Conservation (phyloP, 2,888 invertebrate genomes). For the Troides aeacus region DNA sequence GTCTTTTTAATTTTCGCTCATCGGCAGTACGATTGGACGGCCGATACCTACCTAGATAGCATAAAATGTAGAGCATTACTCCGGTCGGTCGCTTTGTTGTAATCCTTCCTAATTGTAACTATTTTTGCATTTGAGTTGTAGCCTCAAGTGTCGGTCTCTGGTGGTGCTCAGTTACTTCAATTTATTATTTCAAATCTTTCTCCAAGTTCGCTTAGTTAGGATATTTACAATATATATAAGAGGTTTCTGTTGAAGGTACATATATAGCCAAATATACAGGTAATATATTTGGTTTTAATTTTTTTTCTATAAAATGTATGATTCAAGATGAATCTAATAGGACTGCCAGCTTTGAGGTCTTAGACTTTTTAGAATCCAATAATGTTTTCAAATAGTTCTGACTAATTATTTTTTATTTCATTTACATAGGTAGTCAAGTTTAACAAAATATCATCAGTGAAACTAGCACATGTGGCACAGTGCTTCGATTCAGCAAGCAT, state of each 20-base stretch:
- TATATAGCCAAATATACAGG: neutral
- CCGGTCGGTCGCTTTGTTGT: constrained; percentile 48
- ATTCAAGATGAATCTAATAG: neutral
- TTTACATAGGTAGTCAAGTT: constrained; percentile 47
- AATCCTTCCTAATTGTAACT: constrained; percentile 36
- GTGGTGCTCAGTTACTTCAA: constrained; percentile 31
- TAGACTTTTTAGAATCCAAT: neutral
- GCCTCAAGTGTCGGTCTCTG: constrained; percentile 4
- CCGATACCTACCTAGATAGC: constrained; percentile 63
- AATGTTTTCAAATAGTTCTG: neutral
- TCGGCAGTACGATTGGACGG: constrained; percentile 56
- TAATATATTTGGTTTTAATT: neutral
- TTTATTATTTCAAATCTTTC: constrained; percentile 26
- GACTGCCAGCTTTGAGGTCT: neutral
- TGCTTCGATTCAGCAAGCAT: constrained; percentile 92
- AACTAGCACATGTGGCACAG: constrained; percentile 48
- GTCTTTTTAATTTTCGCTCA: constrained; percentile 60
- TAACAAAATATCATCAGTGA: constrained; percentile 47
- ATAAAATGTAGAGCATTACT: constrained; percentile 58
- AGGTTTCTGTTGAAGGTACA: neutral
- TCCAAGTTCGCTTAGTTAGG: neutral
- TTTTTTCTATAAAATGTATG: neutral
- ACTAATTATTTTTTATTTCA: constrained; percentile 4
- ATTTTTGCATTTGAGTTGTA: constrained; percentile 36
- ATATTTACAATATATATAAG: neutral